Conservation (phyloP, 23 tunicate genomes). For the Halocynthia aurantium region DNA sequence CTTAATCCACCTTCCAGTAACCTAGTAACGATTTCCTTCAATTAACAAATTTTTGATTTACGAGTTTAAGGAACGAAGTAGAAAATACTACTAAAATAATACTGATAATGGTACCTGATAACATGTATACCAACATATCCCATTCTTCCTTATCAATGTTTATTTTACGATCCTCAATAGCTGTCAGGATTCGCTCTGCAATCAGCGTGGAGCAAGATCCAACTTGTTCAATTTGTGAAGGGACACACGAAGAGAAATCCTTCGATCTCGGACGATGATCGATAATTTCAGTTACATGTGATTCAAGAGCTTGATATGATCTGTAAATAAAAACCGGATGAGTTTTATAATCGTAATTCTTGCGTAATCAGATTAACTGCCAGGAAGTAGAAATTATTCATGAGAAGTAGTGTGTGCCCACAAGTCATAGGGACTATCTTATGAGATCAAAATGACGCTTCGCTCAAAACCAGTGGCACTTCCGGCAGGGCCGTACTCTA, state of each 20-base stretch:
- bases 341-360: not conserved
- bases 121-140: constrained; percentile 2
- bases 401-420: too few relatives aligned
- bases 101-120: constrained; percentile 9
- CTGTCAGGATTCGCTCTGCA: constrained; percentile 26
- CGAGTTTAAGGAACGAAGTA: not conserved
- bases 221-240: constrained; percentile 22
- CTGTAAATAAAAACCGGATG: not conserved
- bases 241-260: constrained; percentile 8
- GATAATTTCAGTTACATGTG: constrained; percentile 37
- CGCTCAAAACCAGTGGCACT: too few relatives aligned
- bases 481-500: too few relatives aligned
- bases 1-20: too few relatives aligned
- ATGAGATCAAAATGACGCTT: too few relatives aligned
- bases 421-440: too few relatives aligned
- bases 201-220: constrained; percentile 65
- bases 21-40: not conserved
- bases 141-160: not conserved
- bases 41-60: not conserved
- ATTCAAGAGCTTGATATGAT: constrained; percentile 13
- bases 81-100: not conserved
- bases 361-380: too few relatives aligned
- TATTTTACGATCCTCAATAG: constrained; percentile 2
- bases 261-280: constrained; percentile 34
- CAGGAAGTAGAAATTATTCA: not conserved